Conservation (phyloP, 2,797 vertebrate species). For the Borostomias antarcticus region DNA sequence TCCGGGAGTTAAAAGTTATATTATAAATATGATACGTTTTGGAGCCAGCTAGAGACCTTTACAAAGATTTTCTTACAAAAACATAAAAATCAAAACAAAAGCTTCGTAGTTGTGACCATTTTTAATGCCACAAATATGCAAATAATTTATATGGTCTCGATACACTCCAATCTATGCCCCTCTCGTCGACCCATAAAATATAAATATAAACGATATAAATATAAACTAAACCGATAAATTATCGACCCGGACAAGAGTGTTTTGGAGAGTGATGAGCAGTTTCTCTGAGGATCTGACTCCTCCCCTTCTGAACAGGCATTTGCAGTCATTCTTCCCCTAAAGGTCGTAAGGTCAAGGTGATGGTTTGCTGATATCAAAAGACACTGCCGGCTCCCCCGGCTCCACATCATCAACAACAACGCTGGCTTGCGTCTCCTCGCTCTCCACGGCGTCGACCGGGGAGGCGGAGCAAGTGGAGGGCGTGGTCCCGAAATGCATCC, state of each 20-base stretch:
- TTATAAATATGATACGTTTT: constrained; percentile 37
- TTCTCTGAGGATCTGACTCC: not conserved
- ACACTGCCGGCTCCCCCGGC: constrained; percentile 71
- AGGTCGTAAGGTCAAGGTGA: constrained; percentile 60
- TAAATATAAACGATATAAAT: no score
- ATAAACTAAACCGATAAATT: no score
- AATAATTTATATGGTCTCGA: constrained; percentile 1
- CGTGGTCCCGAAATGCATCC: constrained; percentile 63
- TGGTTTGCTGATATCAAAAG: constrained; percentile 75
- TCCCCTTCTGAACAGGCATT: not conserved
- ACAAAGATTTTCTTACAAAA: constrained; percentile 65
- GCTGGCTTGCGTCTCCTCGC: constrained; percentile 79
- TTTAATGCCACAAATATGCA: not conserved
- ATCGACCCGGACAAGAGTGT: no score
- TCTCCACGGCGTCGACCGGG: constrained; percentile 69
- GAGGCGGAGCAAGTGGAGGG: constrained; percentile 66
- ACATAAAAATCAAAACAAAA: constrained; percentile 52
- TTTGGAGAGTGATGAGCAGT: not conserved
- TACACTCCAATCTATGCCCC: no score
- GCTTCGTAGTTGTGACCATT: not conserved
- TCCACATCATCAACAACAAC: constrained; percentile 69
- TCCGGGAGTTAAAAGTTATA: constrained; percentile 34
- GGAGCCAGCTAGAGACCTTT: constrained; percentile 43
- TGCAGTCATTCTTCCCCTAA: constrained; percentile 2
- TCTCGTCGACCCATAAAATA: no score